Evolutionary conservation across 2,888 invertebrate species (phyloP).

Genomic region (Alviniconcha strummeri): DNA sequence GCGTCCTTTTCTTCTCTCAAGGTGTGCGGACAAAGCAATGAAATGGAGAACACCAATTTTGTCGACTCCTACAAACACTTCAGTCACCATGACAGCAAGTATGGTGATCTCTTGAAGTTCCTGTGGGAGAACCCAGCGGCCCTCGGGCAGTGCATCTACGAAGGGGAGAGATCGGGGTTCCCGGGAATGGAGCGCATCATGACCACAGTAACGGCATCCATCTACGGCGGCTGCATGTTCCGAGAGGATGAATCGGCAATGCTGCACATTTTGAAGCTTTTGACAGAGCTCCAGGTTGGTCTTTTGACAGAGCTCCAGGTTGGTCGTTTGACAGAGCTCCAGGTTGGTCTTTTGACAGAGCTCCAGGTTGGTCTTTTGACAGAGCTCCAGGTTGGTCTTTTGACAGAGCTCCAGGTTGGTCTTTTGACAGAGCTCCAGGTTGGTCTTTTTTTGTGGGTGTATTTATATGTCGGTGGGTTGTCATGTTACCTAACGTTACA

Average conservation of each 20-base stretch:
- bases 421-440: conserved; percentile 83
- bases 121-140: conserved; percentile 83
- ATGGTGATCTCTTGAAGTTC: conserved; percentile 82
- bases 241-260: conserved; percentile 82
- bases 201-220: conserved; percentile 54
- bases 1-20: conserved; percentile 1
- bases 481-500: too few relatives aligned
- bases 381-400: conserved; percentile 79
- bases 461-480: neutral
- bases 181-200: conserved; percentile 49
- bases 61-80: conserved; percentile 47
- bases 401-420: too few relatives aligned
- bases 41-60: conserved; percentile 75
- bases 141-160: conserved; percentile 80
- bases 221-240: conserved; percentile 84
- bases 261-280: conserved; percentile 69
- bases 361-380: too few relatives aligned
- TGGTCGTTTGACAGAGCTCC: conserved; percentile 79
- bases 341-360: conserved; percentile 77
- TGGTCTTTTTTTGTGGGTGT: neutral
- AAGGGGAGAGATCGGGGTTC: conserved; percentile 76
- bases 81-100: conserved; percentile 81
- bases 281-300: conserved; percentile 83
- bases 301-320: conserved; percentile 81
- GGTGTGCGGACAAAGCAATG: conserved; percentile 76